Percentiles rank a stretch among this genome's conserved stretches.
Evolutionary conservation across 2,888 invertebrate species (phyloP).

Genomic region (Gryllus longicercus): DNA sequence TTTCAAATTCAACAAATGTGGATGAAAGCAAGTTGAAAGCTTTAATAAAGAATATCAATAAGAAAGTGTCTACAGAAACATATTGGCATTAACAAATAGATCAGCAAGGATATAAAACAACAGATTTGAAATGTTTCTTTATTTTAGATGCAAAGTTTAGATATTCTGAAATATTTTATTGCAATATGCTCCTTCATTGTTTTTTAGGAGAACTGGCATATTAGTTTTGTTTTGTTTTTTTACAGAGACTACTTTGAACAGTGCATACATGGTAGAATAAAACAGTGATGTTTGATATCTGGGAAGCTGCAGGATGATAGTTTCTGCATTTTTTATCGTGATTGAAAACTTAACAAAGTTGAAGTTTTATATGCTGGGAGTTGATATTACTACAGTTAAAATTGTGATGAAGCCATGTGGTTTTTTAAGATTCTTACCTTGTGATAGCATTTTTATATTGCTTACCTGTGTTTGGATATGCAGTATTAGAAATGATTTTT

Average conservation of each 20-base stretch:
- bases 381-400: not conserved
- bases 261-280: not conserved
- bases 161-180: too few relatives aligned
- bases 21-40: too few relatives aligned
- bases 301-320: not conserved
- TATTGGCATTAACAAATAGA: too few relatives aligned
- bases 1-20: too few relatives aligned
- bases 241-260: not conserved
- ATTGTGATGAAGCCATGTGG: not conserved
- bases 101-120: too few relatives aligned
- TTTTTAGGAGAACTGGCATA: too few relatives aligned
- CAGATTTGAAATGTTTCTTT: too few relatives aligned
- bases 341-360: not conserved
- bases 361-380: not conserved
- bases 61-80: too few relatives aligned
- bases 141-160: too few relatives aligned
- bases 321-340: not conserved
- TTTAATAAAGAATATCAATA: too few relatives aligned
- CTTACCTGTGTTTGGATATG: not conserved
- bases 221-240: not conserved
- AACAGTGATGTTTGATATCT: not conserved
- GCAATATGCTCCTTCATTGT: too few relatives aligned
- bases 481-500: slow-evolving; percentile 1
- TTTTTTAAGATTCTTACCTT: not conserved
- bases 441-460: not conserved